Percentiles rank a stretch among this genome's conserved stretches.
phyloP scores from a whole-genome alignment of 2,113 vertebrate genomes.

The Scytalopus superciliaris region DNA sequence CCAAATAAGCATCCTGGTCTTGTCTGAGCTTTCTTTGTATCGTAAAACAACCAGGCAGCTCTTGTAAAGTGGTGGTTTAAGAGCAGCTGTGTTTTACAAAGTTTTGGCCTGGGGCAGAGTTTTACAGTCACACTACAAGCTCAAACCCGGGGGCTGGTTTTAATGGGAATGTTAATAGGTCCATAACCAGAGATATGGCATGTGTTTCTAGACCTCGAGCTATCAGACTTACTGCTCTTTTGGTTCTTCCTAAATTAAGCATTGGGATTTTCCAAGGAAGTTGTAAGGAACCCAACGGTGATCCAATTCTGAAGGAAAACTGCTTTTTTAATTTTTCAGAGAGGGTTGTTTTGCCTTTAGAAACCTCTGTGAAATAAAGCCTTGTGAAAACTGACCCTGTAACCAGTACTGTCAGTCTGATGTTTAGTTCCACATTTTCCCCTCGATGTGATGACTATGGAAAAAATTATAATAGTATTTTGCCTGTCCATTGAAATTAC shows the following conservation, averaged over 20 bases:
- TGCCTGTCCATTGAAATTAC: rapidly evolving
- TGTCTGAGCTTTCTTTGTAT: neutral
- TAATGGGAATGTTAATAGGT: neutral
- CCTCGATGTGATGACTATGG: neutral
- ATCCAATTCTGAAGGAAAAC: neutral
- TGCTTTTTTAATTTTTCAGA: neutral
- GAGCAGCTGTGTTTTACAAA: neutral
- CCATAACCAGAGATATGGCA: neutral
- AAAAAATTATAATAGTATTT: neutral
- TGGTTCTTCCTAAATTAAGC: neutral
- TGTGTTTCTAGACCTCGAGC: neutral
- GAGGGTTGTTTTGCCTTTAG: neutral
- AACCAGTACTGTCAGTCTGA: too few relatives aligned
- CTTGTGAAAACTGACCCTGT: neutral
- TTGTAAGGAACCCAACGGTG: neutral
- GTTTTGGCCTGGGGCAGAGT: neutral
- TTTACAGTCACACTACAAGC: neutral
- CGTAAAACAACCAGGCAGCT: neutral
- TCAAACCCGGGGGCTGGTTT: neutral
- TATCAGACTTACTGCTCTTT: neutral
- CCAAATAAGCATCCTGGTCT: neutral
- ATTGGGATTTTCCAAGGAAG: neutral
- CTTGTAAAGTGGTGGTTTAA: neutral
- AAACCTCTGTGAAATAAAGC: neutral
- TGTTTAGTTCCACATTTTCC: neutral